Evolutionary conservation across 2,113 vertebrate genomes (phyloP).

Genomic region (Dasyornis broadbenti): DNA sequence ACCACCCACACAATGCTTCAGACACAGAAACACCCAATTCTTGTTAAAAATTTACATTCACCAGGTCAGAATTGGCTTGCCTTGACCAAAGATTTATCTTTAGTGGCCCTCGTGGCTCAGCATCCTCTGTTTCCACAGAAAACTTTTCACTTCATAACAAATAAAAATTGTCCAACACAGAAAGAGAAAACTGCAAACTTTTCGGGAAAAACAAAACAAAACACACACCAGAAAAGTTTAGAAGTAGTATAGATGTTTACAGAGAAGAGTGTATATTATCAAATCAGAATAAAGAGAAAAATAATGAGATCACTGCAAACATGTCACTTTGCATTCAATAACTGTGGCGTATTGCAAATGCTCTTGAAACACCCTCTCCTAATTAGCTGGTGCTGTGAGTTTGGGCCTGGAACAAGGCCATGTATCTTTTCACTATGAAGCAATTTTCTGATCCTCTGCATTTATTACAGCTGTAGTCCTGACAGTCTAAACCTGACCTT

Average conservation of each 20-base stretch:
- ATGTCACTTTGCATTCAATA: neutral
- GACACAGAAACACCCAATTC: neutral
- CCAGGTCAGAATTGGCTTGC: neutral
- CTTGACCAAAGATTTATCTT: neutral
- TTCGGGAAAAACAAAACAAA: neutral
- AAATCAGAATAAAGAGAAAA: neutral
- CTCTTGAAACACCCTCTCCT: constrained; percentile 54
- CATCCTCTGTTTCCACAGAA: neutral
- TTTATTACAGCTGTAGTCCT: constrained; percentile 40
- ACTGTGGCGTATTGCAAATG: neutral
- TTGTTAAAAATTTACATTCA: neutral
- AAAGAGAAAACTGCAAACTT: neutral
- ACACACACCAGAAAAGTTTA: neutral
- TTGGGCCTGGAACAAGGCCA: constrained; percentile 45
- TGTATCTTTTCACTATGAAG: constrained; percentile 38
- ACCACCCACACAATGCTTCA: neutral
- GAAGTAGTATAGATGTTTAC: neutral
- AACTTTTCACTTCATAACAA: neutral
- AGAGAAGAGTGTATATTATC: neutral
- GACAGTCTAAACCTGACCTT: constrained; percentile 46
- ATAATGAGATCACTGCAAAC: neutral
- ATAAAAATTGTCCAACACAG: neutral
- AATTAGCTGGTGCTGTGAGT: constrained; percentile 41
- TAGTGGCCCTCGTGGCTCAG: neutral
- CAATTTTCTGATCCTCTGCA: constrained; percentile 59